Evolutionary conservation across 1,140 invertebrate genomes (phyloP).

Genomic region (Heliconius congener): DNA sequence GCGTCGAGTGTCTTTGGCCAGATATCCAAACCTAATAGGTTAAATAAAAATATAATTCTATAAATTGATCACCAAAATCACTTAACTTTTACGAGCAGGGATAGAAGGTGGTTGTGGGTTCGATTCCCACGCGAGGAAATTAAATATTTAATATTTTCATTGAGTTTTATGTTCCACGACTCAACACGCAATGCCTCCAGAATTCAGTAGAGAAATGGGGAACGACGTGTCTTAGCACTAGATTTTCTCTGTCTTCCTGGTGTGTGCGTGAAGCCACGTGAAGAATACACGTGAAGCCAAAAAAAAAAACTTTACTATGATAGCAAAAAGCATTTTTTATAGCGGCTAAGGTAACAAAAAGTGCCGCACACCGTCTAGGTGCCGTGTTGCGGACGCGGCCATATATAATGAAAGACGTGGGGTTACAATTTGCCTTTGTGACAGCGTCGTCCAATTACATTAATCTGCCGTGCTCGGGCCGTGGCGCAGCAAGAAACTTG

Average conservation of each 20-base stretch:
- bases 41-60: slow-evolving; percentile 51
- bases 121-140: too few species aligned
- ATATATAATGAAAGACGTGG: slow-evolving; percentile 74
- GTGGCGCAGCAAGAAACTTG: slow-evolving; percentile 70
- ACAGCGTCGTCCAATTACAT: slow-evolving; percentile 79
- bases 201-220: too few species aligned
- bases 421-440: slow-evolving; percentile 81
- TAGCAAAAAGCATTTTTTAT: background rate
- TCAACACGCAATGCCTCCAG: too few species aligned
- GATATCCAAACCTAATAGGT: slow-evolving; percentile 55
- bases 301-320: background rate
- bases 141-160: too few species aligned
- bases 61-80: background rate
- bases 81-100: background rate
- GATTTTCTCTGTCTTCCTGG: too few species aligned
- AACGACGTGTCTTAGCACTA: too few species aligned
- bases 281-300: too few species aligned
- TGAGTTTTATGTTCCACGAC: too few species aligned
- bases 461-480: slow-evolving; percentile 73
- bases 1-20: slow-evolving; percentile 52
- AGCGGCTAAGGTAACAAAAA: slow-evolving; percentile 46
- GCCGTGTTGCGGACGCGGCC: slow-evolving; percentile 54
- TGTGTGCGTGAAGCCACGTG: too few species aligned
- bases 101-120: too few species aligned
- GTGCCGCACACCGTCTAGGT: slow-evolving; percentile 64